Evolutionary conservation across 2,797 vertebrate species (phyloP).

Genomic region (Neomorphus geoffroyi): DNA sequence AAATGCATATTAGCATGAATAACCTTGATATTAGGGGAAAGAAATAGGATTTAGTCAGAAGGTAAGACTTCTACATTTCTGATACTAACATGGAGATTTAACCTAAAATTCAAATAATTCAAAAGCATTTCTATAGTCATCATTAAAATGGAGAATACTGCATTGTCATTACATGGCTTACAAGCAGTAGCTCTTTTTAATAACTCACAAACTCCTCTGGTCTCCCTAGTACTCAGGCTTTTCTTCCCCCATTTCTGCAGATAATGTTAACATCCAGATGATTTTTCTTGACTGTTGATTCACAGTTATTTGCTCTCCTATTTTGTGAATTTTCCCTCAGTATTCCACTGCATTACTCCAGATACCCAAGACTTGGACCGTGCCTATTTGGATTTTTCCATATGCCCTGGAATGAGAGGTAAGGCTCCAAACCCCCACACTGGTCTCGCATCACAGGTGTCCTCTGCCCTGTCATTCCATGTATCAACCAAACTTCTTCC

Average conservation of each 20-base stretch:
- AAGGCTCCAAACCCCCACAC: fast-evolving
- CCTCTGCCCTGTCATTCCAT: too few species aligned
- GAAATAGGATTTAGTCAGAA: constrained; percentile 17
- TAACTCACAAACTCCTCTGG: not conserved
- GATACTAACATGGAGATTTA: constrained; percentile 9
- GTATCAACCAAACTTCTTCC: not conserved
- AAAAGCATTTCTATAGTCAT: not conserved
- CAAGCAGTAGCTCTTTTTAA: not conserved
- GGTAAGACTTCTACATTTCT: not conserved
- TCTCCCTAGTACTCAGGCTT: not conserved
- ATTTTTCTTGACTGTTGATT: not conserved
- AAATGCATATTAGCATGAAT: constrained; percentile 5
- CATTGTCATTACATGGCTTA: not conserved
- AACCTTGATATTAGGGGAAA: not conserved
- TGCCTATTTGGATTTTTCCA: not conserved
- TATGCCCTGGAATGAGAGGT: fast-evolving
- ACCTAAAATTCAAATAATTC: constrained; percentile 19
- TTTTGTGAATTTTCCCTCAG: not conserved
- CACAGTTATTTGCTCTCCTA: not conserved
- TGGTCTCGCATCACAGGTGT: not conserved
- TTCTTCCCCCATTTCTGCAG: not conserved
- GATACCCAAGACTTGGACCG: not conserved
- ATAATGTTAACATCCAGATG: not conserved
- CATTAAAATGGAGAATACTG: not conserved
- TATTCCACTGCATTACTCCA: not conserved